A percentile compares a stretch with the other conserved stretches of the same genome.
phyloP scores from a whole-genome alignment of 2,888 invertebrate species.

The Pheosia gnoma region DNA sequence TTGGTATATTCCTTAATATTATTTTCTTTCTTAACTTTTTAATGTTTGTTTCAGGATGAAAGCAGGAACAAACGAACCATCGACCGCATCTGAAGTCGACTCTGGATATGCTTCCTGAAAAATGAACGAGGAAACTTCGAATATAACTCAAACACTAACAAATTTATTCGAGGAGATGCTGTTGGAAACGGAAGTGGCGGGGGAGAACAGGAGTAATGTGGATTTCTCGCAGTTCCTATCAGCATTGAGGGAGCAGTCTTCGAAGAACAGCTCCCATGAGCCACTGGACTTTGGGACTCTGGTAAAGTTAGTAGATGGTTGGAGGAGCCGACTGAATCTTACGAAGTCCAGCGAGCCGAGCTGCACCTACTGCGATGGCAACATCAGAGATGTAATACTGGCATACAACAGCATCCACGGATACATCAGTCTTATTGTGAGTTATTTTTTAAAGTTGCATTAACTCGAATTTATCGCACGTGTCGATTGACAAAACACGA shows the following conservation, averaged over 20 bases:
- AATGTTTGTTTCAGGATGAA: slow-evolving; percentile 41
- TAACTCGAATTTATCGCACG: no score
- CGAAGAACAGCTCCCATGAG: slow-evolving; percentile 62
- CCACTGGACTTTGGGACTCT: slow-evolving; percentile 69
- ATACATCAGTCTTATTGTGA: slow-evolving; percentile 91
- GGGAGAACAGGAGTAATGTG: slow-evolving; percentile 61
- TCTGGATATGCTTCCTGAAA: slow-evolving; percentile 27
- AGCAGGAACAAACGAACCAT: slow-evolving; percentile 9
- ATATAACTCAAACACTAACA: slow-evolving; percentile 71
- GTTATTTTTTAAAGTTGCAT: slow-evolving; percentile 42
- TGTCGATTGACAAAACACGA: no score
- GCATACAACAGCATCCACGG: slow-evolving; percentile 91
- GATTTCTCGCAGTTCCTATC: slow-evolving; percentile 67
- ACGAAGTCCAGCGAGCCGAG: slow-evolving; percentile 58
- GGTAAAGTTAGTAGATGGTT: slow-evolving; percentile 70
- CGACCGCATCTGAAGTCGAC: slow-evolving; percentile 17
- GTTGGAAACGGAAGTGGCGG: slow-evolving; percentile 58
- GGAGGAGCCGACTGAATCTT: slow-evolving; percentile 63
- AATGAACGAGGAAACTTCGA: slow-evolving; percentile 65
- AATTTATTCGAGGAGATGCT: slow-evolving; percentile 74
- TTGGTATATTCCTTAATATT: no score
- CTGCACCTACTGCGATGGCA: slow-evolving; percentile 85
- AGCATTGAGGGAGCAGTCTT: slow-evolving; percentile 58
- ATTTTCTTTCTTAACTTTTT: background rate
- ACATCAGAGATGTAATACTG: slow-evolving; percentile 83